Evolutionary conservation across 2,113 vertebrate species (phyloP), one percentile per base, ranked within the genome.

Genomic region (Grus americana): DNA sequence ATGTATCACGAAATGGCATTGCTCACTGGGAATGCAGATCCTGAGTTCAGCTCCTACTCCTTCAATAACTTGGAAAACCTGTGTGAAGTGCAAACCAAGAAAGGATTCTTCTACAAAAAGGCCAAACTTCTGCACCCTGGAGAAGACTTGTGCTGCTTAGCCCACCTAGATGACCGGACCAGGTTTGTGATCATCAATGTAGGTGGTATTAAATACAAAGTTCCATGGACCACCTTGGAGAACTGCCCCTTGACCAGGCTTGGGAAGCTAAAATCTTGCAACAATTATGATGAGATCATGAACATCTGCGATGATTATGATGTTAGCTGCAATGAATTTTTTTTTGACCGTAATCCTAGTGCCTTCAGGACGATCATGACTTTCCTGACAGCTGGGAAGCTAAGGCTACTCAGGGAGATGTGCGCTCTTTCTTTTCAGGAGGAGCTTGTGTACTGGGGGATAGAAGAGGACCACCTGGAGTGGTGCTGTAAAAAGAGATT

Each of bases 401-500:
- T 99, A 88, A 98, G 99, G 47, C 98, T 99, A 49, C 98, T 99
- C 94, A 98, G 99, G 79, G 99, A 99, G 97, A 99, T 99, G 98
- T 99, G 99, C 4, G 99, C 99, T 17, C 98, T 99, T 80, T 99
- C 99, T 52, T 99, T 99, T 97, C 99, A 99, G 97, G 99, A 99
- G 97, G 99, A 99, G 96, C 98, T 99, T 85, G 98, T 99, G 89
- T 99, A 99, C 98, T 99, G 99, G 99, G 99, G 99, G 27, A 98
- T 99, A 96, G 99, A 99, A 98, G 99, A 99, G 96, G 98, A 98
- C 83, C 98, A 98, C 85, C 97, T 99, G 95, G 99, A 99, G 95
- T 98, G 99, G 98, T 99, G 99, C 97, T 99, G 99, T 95, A 98
- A 99, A 82, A 98, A 99, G 71, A 98, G 99, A 91, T 97, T 99